Evolutionary conservation across 2,113 vertebrate genomes (phyloP), one percentile per base, ranked within the genome.

Genomic region (Antennarius striatus): DNA sequence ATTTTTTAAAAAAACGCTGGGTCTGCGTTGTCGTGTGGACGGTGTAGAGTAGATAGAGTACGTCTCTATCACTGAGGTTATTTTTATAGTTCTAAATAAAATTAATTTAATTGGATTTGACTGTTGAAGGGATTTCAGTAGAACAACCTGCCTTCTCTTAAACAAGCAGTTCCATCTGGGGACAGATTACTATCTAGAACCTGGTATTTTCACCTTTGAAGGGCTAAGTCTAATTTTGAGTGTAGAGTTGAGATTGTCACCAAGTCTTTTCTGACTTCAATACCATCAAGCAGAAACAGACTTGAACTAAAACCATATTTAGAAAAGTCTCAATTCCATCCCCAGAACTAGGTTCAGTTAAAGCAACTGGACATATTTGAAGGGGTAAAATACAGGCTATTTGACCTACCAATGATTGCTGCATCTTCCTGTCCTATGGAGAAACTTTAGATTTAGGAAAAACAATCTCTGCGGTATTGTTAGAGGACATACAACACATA

Each of bases 151-250:
- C 36, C 50, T 58, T 52, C 43, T 53, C 15, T 32, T 10, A 14
- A 63, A 39, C 45, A 40, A 52, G 54, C 43, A 58, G 39, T 61
- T 17, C 62, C 4, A 55, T 58, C 28, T 14, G 36, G 10, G 45
- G 39, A 42, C 12, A 29, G 49, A 75, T 78, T 57, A 69, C 69
- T 45, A 50, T 36, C 32, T 14, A 55, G 42, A 69, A 71, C 36
- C 72, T 61, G 39, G 9, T 12, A 10, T 5, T 43, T 43, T 43
- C 42, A 43, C 66, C 63, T 68, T 50, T 51, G n/a, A 66, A 67
- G n/a, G 50, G 36, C 78, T 80, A 12, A 60, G 50, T 12, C 10
- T 57, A 60, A 78, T 39, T 57, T 42, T 58, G 30, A 73, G 56
- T 22, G 22, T 22, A 22, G 8, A 67, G 47, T 49, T 48, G 51